Evolutionary conservation across 2,888 invertebrate species (phyloP).

Genomic region (Lasioglossum figueresi): DNA sequence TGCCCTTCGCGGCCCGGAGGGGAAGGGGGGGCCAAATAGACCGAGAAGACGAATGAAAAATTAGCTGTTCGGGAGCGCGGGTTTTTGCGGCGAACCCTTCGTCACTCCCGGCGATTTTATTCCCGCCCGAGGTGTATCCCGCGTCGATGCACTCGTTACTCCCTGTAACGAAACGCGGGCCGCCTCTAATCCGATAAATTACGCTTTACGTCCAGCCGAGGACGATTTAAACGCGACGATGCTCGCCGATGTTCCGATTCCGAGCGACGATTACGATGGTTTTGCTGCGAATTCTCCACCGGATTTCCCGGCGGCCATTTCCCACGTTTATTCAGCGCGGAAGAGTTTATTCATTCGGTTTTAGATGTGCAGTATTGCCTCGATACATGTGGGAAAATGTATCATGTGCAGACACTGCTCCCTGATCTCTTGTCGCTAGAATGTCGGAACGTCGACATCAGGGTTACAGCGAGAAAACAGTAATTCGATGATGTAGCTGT

Average conservation of each 20-base stretch:
- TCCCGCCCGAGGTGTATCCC: constrained; percentile 66
- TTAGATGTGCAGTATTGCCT: background rate
- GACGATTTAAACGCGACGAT: constrained; percentile 42
- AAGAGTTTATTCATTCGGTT: background rate
- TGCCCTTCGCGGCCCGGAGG: constrained; percentile 18
- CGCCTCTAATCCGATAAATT: constrained; percentile 58
- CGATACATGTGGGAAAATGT: no score
- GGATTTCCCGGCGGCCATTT: background rate
- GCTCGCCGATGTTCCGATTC: constrained; percentile 8
- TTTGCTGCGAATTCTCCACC: background rate
- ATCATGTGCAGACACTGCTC: no score
- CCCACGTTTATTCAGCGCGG: background rate
- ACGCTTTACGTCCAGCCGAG: constrained; percentile 31
- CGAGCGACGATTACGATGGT: constrained; percentile 4
- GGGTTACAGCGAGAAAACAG: no score
- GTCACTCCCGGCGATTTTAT: constrained; percentile 70
- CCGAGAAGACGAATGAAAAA: constrained; percentile 77
- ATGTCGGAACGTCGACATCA: no score
- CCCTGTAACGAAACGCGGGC: constrained; percentile 50
- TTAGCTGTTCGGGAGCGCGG: constrained; percentile 69
- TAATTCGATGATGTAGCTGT: no score
- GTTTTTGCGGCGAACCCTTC: constrained; percentile 67
- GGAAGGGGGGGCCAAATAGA: constrained; percentile 66
- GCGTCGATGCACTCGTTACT: constrained; percentile 69
- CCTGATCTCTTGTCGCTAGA: no score